A percentile compares a stretch with the other conserved stretches of the same genome.
Conservation (phyloP, 2,888 invertebrate species). For the Candidula unifasciata region DNA sequence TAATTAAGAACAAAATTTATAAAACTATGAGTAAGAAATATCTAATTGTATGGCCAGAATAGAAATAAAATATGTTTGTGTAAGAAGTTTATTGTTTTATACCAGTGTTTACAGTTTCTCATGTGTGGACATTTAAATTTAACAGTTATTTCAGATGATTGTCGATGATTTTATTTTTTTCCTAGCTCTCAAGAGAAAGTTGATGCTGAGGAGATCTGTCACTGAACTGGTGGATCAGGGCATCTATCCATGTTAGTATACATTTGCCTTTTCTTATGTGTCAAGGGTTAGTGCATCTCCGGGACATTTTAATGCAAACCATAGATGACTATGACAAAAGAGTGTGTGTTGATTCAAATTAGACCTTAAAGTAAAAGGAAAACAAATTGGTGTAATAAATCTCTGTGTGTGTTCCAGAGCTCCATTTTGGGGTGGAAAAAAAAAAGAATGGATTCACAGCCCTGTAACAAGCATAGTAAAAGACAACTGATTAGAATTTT, state of each 20-base stretch:
- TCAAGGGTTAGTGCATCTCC: not conserved
- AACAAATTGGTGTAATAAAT: no score
- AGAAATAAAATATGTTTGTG: not conserved
- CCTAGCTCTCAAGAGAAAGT: slow-evolving; percentile 96
- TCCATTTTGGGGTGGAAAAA: no score
- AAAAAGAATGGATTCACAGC: no score
- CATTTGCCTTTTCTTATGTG: not conserved
- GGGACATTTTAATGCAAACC: not conserved
- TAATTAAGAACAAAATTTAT: no score
- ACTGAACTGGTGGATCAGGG: slow-evolving; percentile 98
- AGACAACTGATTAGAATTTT: no score
- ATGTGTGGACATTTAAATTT: not conserved
- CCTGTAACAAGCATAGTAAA: no score
- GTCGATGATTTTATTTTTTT: slow-evolving; percentile 78
- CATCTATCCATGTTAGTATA: slow-evolving; percentile 97
- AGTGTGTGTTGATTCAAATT: no score
- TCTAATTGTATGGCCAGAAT: no score
- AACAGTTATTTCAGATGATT: not conserved
- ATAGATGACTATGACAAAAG: not conserved
- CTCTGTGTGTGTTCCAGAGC: no score
- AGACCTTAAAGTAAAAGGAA: no score
- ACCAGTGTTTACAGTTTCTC: not conserved
- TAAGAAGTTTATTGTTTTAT: not conserved
- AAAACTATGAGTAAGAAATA: no score
- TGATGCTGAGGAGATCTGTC: slow-evolving; percentile 95